Conservation (phyloP, 2,797 vertebrate genomes). For the Ataeniobius toweri region DNA sequence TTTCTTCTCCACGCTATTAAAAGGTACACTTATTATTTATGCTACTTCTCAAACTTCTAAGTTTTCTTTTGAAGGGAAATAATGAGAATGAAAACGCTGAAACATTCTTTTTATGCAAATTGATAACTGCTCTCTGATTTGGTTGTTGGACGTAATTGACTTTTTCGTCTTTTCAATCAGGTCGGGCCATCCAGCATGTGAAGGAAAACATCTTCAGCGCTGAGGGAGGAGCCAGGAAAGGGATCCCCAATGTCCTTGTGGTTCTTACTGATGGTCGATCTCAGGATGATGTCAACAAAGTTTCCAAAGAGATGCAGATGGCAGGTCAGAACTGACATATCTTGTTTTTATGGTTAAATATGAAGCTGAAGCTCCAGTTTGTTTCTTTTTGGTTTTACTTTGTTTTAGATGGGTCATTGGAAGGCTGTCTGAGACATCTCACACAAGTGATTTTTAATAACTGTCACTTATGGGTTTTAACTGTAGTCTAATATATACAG, state of each 20-base stretch:
- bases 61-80: background rate
- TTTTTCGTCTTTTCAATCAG: constrained; percentile 65
- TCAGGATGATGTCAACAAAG: constrained; percentile 92
- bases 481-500: background rate
- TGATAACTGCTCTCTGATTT: background rate
- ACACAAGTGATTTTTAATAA: background rate
- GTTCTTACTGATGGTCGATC: constrained; percentile 96
- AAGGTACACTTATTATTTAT: background rate
- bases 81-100: background rate
- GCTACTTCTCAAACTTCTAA: background rate
- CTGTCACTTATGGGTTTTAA: background rate
- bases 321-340: constrained; percentile 81
- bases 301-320: constrained; percentile 92
- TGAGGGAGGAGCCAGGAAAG: constrained; percentile 86
- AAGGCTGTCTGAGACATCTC: background rate
- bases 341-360: background rate
- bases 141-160: constrained; percentile 2
- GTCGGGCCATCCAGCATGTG: constrained; percentile 92
- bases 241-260: constrained; percentile 92
- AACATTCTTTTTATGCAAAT: background rate
- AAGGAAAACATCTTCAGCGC: constrained; percentile 87
- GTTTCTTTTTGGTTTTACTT: background rate
- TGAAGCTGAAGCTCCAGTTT: background rate
- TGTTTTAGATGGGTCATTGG: background rate
- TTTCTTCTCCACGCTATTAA: background rate